Percentiles rank a stretch among this genome's conserved stretches.
Evolutionary conservation across 2,888 invertebrate species (phyloP).

Genomic region (Galeopsomyia nigrocyanea): DNA sequence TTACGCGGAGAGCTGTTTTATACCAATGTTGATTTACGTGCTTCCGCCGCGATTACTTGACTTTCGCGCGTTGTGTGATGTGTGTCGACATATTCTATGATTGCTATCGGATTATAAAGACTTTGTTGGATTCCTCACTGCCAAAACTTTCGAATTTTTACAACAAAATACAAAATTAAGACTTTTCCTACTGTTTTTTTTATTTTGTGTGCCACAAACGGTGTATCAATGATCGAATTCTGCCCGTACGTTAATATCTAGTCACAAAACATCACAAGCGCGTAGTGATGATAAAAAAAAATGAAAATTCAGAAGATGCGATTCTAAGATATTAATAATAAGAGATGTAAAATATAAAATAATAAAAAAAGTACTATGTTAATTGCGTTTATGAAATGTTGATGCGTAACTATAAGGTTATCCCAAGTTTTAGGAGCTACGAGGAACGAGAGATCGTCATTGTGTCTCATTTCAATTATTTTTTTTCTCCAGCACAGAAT

Average conservation of each 20-base stretch:
- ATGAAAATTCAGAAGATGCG: background rate
- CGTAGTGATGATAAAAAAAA: background rate
- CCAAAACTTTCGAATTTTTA: background rate
- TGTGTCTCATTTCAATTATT: conserved; percentile 10
- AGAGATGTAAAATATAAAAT: conserved; percentile 34
- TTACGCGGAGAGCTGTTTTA: too few species aligned
- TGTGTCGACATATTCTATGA: background rate
- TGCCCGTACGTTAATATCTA: background rate
- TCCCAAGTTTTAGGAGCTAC: background rate
- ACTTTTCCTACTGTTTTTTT: background rate
- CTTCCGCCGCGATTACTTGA: background rate
- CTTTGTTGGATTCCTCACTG: background rate
- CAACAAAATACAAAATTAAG: background rate
- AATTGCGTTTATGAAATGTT: conserved; percentile 35
- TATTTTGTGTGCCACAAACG: background rate
- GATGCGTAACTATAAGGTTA: conserved; percentile 23
- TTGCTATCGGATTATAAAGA: background rate
- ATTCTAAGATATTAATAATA: conserved; percentile 15
- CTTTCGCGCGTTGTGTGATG: background rate
- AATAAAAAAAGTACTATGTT: conserved; percentile 27
- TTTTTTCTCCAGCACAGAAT: conserved; percentile 1
- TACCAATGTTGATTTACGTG: too few species aligned
- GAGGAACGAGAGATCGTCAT: background rate
- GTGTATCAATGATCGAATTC: background rate
- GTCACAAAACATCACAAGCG: background rate